Base-by-base conservation (phyloP, 2,113 vertebrate genomes). In the Aleadryas rufinucha region DNA sequence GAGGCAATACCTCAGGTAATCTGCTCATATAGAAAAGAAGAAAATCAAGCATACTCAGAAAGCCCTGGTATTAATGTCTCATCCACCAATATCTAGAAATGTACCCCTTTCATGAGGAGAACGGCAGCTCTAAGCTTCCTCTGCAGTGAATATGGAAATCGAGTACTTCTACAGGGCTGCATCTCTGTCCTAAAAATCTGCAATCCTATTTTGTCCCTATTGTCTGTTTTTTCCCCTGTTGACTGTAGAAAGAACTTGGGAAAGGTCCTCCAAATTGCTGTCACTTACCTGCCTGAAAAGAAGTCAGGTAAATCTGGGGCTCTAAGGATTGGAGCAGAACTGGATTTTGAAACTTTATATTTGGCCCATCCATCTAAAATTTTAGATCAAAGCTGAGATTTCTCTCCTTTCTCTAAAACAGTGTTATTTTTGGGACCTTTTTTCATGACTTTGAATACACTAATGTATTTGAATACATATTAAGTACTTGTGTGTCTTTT, bases 191-290 rank as follows among this genome's bases (percentile, higher is more conserved):
- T 52, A 41, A 85, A 75, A 68, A 69, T 16, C 35, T 76, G 15
- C n/a, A 76, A 2, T 1, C 4, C 7, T 24, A 0, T 31, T 12
- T 78, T 79, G 31, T 8, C 16, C 26, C 5, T 30, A 0, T 9
- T 88, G 2, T 21, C 41, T 65, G 16, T 0, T 44, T 9, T 66
- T 84, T 17, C 2, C 3, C 41, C 17, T 42, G 1, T 7, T 91
- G 64, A 50, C 33, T 4, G 6, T 1, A 21, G 52, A 45, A 74
- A 42, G 4, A 8, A 8, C 2, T 10, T 57, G 26, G 23, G 35
- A 45, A 14, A 81, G 4, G 6, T 81, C 23, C 19, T 84, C 13
- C 10, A 72, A 78, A 30, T 7, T 61, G 35, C 13, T 59, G 12
- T 69, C 45, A 33, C 30, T 59, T 45, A 52, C 16, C 11, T 35